Percentiles rank a stretch among this genome's conserved stretches.
These are phyloP conservation scores for Rattus norvegicus DNA, from an alignment of 2,113 vertebrate genomes.

Conservation along the genomic window GRCr8 NC_086028.1:28419001-28419500, in stretches of 20 bases:
- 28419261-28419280: neutral
- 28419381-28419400: conserved; percentile 82
- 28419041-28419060: conserved; percentile 99
- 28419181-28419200: neutral
- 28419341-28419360: conserved; percentile 9
- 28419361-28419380: conserved; percentile 36
- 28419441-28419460: conserved; percentile 99
- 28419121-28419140: conserved; percentile 97
- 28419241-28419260: neutral
- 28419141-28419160: conserved; percentile 96
- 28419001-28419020: conserved; percentile 73
- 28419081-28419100: conserved; percentile 99
- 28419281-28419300: neutral
- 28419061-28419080: conserved; percentile 99
- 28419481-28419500: conserved; percentile 98
- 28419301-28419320: neutral
- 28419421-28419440: conserved; percentile 99
- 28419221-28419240: neutral
- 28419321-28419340: neutral
- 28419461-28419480: conserved; percentile 98
- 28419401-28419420: conserved; percentile 98
- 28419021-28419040: conserved; percentile 97
- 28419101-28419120: conserved; percentile 98
- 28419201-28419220: neutral
- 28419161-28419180: neutral